A percentile compares a stretch with the other conserved stretches of the same genome.
Conservation (phyloP, 2,113 vertebrate genomes). For the Cyanistes caeruleus region DNA sequence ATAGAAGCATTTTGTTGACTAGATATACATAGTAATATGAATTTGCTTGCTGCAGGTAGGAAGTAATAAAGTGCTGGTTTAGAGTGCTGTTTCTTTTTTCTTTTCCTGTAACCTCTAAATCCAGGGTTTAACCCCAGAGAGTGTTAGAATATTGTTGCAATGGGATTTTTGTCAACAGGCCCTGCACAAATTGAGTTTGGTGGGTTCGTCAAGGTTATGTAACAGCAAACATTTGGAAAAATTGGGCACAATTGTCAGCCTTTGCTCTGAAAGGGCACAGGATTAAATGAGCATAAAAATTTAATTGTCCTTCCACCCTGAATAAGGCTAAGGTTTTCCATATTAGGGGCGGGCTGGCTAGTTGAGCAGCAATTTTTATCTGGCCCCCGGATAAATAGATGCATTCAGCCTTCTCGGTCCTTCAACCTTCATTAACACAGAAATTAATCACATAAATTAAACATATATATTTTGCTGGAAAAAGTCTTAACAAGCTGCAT, state of each 20-base stretch:
- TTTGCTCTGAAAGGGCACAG: conserved; percentile 49
- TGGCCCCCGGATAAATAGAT: conserved; percentile 65
- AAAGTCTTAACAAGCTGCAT: conserved; percentile 57
- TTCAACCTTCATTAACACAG: conserved; percentile 67
- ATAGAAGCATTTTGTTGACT: background rate
- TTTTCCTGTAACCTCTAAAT: conserved; percentile 30
- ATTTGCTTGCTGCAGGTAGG: conserved; percentile 4
- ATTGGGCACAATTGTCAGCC: conserved; percentile 38
- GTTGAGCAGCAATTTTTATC: conserved; percentile 63
- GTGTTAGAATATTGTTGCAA: background rate
- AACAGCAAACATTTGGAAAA: conserved; percentile 57
- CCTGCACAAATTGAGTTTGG: conserved; percentile 34
- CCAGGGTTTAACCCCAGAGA: background rate
- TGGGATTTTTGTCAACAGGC: background rate
- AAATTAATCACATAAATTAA: conserved; percentile 73
- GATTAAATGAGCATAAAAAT: conserved; percentile 69
- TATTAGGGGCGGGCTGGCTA: conserved; percentile 48
- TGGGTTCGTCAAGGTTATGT: conserved; percentile 31
- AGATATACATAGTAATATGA: background rate
- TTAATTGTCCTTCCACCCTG: conserved; percentile 59
- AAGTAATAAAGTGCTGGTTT: conserved; percentile 2
- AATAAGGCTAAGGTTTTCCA: conserved; percentile 35
- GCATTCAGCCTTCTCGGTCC: conserved; percentile 61
- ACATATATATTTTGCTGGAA: conserved; percentile 60
- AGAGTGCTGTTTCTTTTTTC: background rate